Evolutionary conservation across 2,113 vertebrate species (phyloP), one percentile per base, ranked within the genome.

Genomic region (Chamaetylas fuelleborni): DNA sequence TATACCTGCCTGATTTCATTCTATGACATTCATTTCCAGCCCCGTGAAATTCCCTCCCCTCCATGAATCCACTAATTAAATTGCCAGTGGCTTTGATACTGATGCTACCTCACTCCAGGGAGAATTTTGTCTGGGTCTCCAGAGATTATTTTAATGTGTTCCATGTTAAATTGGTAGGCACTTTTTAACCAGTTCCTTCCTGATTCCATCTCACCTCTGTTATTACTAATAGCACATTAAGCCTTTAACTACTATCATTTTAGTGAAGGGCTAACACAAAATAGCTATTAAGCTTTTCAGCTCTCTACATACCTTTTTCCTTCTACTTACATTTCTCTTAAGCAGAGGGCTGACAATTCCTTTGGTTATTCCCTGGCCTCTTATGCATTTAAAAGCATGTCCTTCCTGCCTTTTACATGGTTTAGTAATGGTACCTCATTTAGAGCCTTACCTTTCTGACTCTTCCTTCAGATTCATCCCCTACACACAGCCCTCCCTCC

Each of bases 181-280:
- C 86, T 86, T 92, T 96, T 96, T 95, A 96, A 96, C 94, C 92
- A 94, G 36, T 97, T 97, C 81, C 78, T 95, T 94, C 93, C 95
- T 90, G 84, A 95, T 93, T 95, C 69, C 77, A 74, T 90, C 92
- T 96, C 92, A 95, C 84, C 74, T 84, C 60, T 22, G 20, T 74
- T 90, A 88, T 73, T 81, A 73, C 69, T 91, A 74, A 87, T 65
- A 94, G 81, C 78, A 83, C 86, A 95, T 95, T 81, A 95, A 88
- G 88, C 67, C 65, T 69, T 67, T 81, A 93, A 91, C 93, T 91
- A 85, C 88, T 67, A 57, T 78, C 83, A 88, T 95, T 90, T 54
- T 51, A 93, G 88, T 33, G 80, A 94, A 95, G 61, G 86, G 62
- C 92, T 94, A 95, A 96, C 16, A 0, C 50, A 90, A 92, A 95